phyloP scores from a whole-genome alignment of 92 coral and sea anemone genomes.

The Parazoanthus swiftii region DNA sequence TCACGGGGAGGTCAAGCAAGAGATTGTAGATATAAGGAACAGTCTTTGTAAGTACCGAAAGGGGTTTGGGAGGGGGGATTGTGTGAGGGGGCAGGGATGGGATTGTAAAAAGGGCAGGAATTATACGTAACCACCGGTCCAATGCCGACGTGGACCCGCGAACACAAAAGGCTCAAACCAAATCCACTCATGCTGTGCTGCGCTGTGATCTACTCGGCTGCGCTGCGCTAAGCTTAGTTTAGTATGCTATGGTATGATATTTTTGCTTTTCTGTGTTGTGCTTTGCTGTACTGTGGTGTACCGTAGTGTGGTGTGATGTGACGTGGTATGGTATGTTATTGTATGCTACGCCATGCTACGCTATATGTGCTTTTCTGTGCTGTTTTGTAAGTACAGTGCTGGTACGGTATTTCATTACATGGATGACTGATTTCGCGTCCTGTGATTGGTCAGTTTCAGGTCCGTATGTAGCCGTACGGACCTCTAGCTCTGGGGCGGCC shows the following conservation, averaged over 20 bases:
- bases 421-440: no score
- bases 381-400: no score
- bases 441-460: no score
- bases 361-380: not conserved
- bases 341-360: not conserved
- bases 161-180: no score
- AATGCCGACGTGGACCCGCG: no score
- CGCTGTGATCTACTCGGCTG: not conserved
- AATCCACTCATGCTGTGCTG: not conserved
- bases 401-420: no score
- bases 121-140: no score
- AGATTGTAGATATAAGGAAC: conserved; percentile 59
- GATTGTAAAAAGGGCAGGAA: no score
- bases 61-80: not conserved
- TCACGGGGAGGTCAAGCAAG: conserved; percentile 55
- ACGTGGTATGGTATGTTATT: not conserved
- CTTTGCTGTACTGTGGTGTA: not conserved
- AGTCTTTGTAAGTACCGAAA: conserved; percentile 60
- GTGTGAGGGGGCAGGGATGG: not conserved
- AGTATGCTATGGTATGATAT: not conserved
- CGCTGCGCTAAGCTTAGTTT: not conserved
- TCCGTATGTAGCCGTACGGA: no score
- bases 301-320: not conserved
- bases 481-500: no score
- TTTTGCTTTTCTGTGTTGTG: not conserved